These are phyloP conservation scores for Drosophila melanica DNA, from an alignment of 1,140 invertebrate genomes.

Conservation along the genomic window DNA sequence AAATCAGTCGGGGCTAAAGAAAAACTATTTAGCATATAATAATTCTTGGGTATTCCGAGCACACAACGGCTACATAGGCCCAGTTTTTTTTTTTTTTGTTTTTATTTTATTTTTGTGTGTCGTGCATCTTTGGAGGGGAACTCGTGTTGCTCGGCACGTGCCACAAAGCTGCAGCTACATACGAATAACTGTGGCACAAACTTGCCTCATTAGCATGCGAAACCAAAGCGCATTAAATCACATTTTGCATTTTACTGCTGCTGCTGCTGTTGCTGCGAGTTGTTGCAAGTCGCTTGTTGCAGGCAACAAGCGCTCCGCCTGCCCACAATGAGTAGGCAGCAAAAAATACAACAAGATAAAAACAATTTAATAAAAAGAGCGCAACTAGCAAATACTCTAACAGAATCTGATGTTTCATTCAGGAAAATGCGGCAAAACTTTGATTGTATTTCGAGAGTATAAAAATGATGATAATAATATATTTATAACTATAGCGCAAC, in stretches of 20 bases:
- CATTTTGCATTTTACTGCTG: slow-evolving; percentile 39
- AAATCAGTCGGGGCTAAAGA: slow-evolving; percentile 31
- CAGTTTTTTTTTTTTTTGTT: background rate
- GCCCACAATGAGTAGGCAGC: slow-evolving; percentile 10
- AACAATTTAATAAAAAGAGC: no score
- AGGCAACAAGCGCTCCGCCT: slow-evolving; percentile 2
- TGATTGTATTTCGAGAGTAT: no score
- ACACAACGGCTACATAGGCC: slow-evolving; percentile 21
- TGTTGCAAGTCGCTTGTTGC: slow-evolving; percentile 24
- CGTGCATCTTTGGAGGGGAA: slow-evolving; percentile 25
- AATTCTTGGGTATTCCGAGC: slow-evolving; percentile 27
- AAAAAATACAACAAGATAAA: slow-evolving; percentile 2
- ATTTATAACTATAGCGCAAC: no score
- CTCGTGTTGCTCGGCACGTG: slow-evolving; percentile 43
- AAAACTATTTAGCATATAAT: slow-evolving; percentile 49
- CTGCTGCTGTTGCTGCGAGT: slow-evolving; percentile 11
- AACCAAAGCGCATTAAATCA: slow-evolving; percentile 53
- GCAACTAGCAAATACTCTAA: background rate
- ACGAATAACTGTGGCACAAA: slow-evolving; percentile 27
- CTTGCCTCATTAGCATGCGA: slow-evolving; percentile 55
- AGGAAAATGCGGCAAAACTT: no score
- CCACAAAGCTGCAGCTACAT: slow-evolving; percentile 33
- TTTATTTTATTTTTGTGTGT: slow-evolving; percentile 7
- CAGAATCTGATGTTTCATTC: no score
- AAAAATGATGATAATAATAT: no score